These are phyloP conservation scores for Drosophila eugracilis DNA, from an alignment of 1,140 invertebrate species.

Conservation along the genomic window DNA sequence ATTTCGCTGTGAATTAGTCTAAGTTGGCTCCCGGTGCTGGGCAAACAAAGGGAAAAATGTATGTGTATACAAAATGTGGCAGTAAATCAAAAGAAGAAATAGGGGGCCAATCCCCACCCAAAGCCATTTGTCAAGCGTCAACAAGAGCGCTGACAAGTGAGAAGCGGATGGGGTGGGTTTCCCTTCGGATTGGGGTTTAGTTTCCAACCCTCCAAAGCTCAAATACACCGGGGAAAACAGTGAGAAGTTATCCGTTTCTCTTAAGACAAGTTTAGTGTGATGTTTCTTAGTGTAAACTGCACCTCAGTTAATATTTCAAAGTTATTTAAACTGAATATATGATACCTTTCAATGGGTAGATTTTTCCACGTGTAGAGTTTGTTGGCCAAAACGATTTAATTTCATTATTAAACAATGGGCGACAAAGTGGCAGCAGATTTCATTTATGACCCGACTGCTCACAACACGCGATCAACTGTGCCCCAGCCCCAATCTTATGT, in stretches of 20 bases:
- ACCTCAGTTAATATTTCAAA: no score
- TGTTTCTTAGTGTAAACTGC: no score
- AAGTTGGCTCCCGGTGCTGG: constrained; percentile 32
- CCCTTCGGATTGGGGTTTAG: constrained; percentile 2
- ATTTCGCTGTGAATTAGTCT: constrained; percentile 62
- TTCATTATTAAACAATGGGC: constrained; percentile 83
- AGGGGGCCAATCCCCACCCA: constrained; percentile 12
- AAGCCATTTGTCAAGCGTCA: constrained; percentile 79
- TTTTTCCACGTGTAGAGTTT: constrained; percentile 20
- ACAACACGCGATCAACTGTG: constrained; percentile 62
- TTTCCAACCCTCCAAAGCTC: neutral
- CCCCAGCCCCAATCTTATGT: constrained; percentile 40
- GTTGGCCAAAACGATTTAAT: constrained; percentile 69
- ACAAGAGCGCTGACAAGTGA: constrained; percentile 77
- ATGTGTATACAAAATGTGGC: constrained; percentile 56
- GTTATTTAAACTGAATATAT: no score
- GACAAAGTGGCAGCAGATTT: constrained; percentile 81
- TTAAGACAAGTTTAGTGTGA: no score
- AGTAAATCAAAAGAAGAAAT: constrained; percentile 68
- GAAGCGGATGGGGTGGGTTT: constrained; percentile 41
- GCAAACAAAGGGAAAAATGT: constrained; percentile 47
- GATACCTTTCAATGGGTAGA: no score
- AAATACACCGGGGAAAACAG: constrained; percentile 5
- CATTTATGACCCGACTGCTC: constrained; percentile 63
- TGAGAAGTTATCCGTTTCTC: no score